These are phyloP conservation scores for Cosmia pyralina DNA, from an alignment of 2,888 invertebrate genomes.

Conservation along the genomic window DNA sequence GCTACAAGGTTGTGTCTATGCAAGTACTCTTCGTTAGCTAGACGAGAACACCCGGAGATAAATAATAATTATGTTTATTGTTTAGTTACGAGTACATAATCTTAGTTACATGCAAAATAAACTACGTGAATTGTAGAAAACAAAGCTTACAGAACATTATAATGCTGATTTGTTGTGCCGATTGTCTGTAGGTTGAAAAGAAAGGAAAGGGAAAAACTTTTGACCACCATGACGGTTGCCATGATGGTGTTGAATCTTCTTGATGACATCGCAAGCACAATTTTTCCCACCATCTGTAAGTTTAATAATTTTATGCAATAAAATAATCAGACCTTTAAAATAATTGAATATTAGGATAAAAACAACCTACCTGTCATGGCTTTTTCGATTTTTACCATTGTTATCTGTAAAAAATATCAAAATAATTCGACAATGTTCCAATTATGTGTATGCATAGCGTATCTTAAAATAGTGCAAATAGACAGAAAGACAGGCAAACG, in stretches of 20 bases:
- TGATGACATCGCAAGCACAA: conserved; percentile 92
- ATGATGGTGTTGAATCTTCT: conserved; percentile 90
- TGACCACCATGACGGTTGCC: conserved; percentile 93
- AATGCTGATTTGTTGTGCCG: conserved; percentile 82
- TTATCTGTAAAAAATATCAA: conserved; percentile 61
- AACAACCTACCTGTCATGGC: conserved; percentile 45
- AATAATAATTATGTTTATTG: too few species aligned
- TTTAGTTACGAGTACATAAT: too few species aligned
- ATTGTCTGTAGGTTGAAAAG: conserved; percentile 92
- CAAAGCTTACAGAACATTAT: conserved; percentile 82
- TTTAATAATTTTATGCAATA: not conserved
- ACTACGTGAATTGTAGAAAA: not conserved
- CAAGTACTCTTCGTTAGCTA: too few species aligned
- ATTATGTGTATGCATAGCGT: conserved; percentile 3
- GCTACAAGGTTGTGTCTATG: too few species aligned
- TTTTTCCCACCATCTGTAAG: conserved; percentile 91
- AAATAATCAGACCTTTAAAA: not conserved
- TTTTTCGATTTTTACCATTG: conserved; percentile 30
- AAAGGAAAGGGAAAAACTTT: conserved; percentile 92
- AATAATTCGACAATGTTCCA: not conserved
- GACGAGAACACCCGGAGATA: too few species aligned
- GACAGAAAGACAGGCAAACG: conserved; percentile 19
- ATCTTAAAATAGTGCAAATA: conserved; percentile 32
- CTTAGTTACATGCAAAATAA: not conserved
- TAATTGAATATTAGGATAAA: not conserved